Percentiles rank a stretch among this genome's conserved stretches.
These are phyloP conservation scores for Corvus moneduloides DNA, from an alignment of 2,113 vertebrate genomes.

Conservation along the genomic window DNA sequence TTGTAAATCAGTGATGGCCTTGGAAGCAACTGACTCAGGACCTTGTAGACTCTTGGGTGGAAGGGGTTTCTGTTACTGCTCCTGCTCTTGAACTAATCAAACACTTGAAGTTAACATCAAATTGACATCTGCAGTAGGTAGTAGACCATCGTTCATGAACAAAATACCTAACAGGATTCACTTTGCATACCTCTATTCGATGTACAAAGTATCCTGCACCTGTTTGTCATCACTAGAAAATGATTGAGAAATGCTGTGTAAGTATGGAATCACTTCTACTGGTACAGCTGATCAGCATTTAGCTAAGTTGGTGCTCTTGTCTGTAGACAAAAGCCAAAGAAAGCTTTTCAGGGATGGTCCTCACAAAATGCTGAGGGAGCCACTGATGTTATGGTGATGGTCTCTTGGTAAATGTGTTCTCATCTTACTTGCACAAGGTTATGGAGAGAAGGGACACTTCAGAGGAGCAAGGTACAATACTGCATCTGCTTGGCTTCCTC, in stretches of 20 bases:
- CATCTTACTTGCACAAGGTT: background rate
- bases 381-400: background rate
- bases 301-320: background rate
- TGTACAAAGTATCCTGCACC: background rate
- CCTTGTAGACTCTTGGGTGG: background rate
- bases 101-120: background rate
- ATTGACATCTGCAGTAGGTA: background rate
- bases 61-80: background rate
- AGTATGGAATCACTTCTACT: background rate
- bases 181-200: background rate
- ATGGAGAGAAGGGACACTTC: background rate
- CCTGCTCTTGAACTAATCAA: background rate
- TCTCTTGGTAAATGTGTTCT: background rate
- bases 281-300: background rate
- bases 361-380: background rate
- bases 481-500: background rate
- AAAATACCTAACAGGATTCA: background rate
- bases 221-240: background rate
- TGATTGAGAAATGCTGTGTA: background rate
- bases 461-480: background rate
- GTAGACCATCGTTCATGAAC: background rate
- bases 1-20: background rate
- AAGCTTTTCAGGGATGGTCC: background rate
- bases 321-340: background rate
- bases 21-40: background rate